Percentiles rank a stretch among this genome's conserved stretches.
Conservation (phyloP, 2,888 invertebrate genomes). For the Lordiphosa andalusiaca region DNA sequence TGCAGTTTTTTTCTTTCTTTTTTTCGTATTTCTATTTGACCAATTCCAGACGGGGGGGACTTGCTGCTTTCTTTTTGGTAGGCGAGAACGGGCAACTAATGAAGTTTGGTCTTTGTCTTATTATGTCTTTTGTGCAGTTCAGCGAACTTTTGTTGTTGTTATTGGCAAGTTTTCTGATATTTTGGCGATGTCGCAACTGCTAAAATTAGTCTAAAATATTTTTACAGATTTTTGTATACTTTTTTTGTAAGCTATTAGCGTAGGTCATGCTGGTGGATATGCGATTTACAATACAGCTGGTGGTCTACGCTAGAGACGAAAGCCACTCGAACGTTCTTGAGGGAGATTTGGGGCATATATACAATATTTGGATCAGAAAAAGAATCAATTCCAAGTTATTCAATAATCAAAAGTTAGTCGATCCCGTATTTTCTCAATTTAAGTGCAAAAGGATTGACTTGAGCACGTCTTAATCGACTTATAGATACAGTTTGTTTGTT, state of each 20-base stretch:
- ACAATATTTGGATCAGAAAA: no score
- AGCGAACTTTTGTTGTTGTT: constrained; percentile 67
- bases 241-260: constrained; percentile 54
- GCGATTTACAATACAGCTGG: no score
- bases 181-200: constrained; percentile 70
- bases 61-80: constrained; percentile 59
- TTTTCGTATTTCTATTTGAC: not conserved
- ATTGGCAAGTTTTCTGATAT: constrained; percentile 29
- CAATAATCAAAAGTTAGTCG: no score
- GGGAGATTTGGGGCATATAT: no score
- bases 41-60: constrained; percentile 1
- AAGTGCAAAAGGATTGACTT: no score
- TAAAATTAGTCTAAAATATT: constrained; percentile 62
- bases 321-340: no score
- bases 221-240: constrained; percentile 1
- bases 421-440: no score
- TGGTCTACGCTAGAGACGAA: no score
- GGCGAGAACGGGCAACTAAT: constrained; percentile 54
- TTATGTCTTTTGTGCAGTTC: constrained; percentile 63
- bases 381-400: no score
- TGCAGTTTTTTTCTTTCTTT: constrained; percentile 50
- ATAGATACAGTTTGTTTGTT: no score
- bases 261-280: constrained; percentile 66
- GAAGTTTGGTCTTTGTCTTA: constrained; percentile 63
- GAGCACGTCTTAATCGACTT: no score